Percentiles rank a stretch among this genome's conserved stretches.
Conservation (phyloP, 2,797 vertebrate genomes). For the Megalops cyprinoides region DNA sequence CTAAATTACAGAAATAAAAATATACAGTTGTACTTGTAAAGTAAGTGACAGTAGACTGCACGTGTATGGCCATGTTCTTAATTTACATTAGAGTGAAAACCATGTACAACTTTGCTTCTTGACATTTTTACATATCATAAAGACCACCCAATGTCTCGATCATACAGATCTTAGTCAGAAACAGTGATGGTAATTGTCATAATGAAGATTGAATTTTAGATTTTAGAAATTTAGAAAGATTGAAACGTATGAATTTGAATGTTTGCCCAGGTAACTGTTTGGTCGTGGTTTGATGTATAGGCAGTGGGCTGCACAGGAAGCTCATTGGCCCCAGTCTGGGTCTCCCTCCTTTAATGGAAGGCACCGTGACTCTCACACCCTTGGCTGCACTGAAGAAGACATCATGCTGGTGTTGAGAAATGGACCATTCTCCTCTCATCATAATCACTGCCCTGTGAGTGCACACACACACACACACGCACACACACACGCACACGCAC, state of each 20-base stretch:
- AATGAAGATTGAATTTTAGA: too few species aligned
- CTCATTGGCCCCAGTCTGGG: background rate
- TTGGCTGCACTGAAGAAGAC: background rate
- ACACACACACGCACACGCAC: too few species aligned
- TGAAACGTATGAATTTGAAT: background rate
- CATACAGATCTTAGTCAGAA: too few species aligned
- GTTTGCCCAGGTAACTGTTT: background rate
- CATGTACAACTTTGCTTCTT: too few species aligned
- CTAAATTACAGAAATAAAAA: background rate
- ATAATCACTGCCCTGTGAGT: background rate
- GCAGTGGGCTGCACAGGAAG: background rate
- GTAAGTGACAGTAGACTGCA: too few species aligned
- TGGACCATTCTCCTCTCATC: background rate
- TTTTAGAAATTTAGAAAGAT: too few species aligned
- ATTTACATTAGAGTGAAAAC: too few species aligned
- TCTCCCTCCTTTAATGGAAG: background rate
- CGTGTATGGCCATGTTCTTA: too few species aligned
- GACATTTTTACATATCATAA: too few species aligned
- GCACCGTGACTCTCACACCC: background rate
- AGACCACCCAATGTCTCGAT: too few species aligned
- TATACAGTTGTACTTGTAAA: constrained; percentile 14
- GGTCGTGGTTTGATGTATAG: background rate
- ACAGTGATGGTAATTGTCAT: too few species aligned
- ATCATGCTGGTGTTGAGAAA: background rate
- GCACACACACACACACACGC: too few species aligned